A percentile compares a stretch with the other conserved stretches of the same genome.
phyloP scores from a whole-genome alignment of 2,797 vertebrate genomes.

The Amblyopsis hoosieri region DNA sequence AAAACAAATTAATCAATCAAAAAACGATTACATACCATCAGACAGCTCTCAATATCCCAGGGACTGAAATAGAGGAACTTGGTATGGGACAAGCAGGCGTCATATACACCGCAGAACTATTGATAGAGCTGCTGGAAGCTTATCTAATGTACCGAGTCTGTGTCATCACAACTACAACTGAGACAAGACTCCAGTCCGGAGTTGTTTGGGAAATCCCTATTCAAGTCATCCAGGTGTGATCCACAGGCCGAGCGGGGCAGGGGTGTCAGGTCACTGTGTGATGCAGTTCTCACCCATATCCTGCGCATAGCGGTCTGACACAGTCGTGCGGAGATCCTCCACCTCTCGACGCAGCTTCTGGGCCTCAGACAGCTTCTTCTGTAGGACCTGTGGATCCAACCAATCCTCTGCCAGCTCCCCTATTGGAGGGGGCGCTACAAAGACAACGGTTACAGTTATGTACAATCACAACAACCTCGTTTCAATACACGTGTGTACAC shows the following conservation, averaged over 20 bases:
- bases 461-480: not conserved
- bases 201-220: not conserved
- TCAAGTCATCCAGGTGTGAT: slow-evolving; percentile 10
- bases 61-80: slow-evolving; percentile 70
- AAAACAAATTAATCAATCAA: slow-evolving; percentile 9
- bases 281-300: slow-evolving; percentile 99
- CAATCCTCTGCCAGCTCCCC: slow-evolving; percentile 80
- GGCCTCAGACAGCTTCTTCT: slow-evolving; percentile 87
- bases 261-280: slow-evolving; percentile 79
- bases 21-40: slow-evolving; percentile 65
- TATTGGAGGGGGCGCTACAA: slow-evolving; percentile 74
- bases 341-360: slow-evolving; percentile 90
- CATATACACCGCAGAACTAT: slow-evolving; percentile 33
- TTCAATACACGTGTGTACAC: too few species aligned
- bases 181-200: not conserved
- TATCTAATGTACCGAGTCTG: slow-evolving; percentile 60
- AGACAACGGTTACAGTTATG: not conserved
- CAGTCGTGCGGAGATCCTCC: slow-evolving; percentile 89
- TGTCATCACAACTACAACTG: slow-evolving; percentile 43
- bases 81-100: slow-evolving; percentile 40
- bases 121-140: slow-evolving; percentile 31
- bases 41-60: slow-evolving; percentile 72
- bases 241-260: slow-evolving; percentile 4
- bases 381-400: slow-evolving; percentile 84
- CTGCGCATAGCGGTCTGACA: slow-evolving; percentile 95